phyloP scores from a whole-genome alignment of 2,888 invertebrate species.

The Drepana falcataria region DNA sequence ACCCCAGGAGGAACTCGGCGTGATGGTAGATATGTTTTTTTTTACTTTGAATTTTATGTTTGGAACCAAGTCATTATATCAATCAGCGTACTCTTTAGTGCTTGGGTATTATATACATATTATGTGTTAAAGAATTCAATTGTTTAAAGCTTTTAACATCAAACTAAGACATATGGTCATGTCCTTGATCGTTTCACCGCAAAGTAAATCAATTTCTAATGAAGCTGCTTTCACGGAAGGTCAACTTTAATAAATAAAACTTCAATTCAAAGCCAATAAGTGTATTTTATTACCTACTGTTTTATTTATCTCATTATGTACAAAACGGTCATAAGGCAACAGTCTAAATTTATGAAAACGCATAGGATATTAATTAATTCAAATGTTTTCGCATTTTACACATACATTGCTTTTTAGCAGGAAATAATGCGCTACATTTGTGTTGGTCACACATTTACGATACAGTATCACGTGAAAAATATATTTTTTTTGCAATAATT shows the following conservation, averaged over 20 bases:
- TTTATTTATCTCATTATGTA: constrained; percentile 70
- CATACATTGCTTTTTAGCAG: constrained; percentile 31
- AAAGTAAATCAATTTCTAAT: not conserved
- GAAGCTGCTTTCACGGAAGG: constrained; percentile 2
- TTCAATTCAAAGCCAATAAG: constrained; percentile 70
- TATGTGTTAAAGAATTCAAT: too few relatives aligned
- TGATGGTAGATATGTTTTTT: too few relatives aligned
- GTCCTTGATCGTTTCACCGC: too few relatives aligned
- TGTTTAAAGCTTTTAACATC: too few relatives aligned
- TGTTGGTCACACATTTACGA: not conserved
- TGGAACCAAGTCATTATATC: too few relatives aligned
- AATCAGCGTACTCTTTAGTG: too few relatives aligned
- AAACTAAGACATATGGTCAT: too few relatives aligned
- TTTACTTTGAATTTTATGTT: too few relatives aligned
- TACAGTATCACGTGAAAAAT: too few relatives aligned
- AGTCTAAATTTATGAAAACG: constrained; percentile 67
- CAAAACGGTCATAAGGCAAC: constrained; percentile 78
- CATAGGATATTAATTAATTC: constrained; percentile 28
- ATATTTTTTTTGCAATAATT: too few relatives aligned
- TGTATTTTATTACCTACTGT: constrained; percentile 71
- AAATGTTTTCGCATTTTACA: constrained; percentile 32
- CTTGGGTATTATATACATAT: too few relatives aligned
- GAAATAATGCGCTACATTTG: constrained; percentile 41
- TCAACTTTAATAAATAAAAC: constrained; percentile 35
- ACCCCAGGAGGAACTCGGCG: too few relatives aligned